These are phyloP conservation scores for Plumapathes pennacea DNA, from an alignment of 92 coral and sea anemone genomes.

Conservation along the genomic window DNA sequence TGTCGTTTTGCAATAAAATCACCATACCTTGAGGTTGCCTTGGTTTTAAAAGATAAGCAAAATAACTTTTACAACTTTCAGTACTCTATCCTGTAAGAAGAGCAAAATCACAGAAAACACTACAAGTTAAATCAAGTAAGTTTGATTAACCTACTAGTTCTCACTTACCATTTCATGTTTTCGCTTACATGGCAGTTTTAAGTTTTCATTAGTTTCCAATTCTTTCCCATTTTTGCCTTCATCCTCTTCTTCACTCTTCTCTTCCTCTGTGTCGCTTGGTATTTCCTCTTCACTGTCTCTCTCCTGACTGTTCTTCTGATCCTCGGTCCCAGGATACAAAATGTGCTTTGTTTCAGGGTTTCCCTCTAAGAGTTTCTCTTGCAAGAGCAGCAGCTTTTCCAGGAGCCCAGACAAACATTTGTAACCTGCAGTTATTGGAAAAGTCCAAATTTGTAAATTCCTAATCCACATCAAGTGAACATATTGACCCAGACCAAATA, in stretches of 20 bases:
- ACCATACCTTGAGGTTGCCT: constrained; percentile 65
- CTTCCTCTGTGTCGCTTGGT: constrained; percentile 81
- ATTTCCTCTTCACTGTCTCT: constrained; percentile 78
- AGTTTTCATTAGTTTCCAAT: constrained; percentile 5
- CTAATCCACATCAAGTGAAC: no score
- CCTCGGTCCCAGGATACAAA: constrained; percentile 36
- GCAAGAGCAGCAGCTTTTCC: constrained; percentile 64
- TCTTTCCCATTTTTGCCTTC: constrained; percentile 8
- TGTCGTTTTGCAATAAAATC: constrained; percentile 80
- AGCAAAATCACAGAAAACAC: no score
- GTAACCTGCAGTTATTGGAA: constrained; percentile 34
- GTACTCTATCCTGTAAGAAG: no score
- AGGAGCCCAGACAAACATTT: constrained; percentile 60
- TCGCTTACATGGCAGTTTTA: constrained; percentile 67
- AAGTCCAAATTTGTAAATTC: no score
- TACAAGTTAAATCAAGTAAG: no score
- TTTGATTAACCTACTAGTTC: neutral
- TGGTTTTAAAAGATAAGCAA: no score
- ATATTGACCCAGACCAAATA: neutral
- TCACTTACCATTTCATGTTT: constrained; percentile 69
- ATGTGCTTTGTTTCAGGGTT: constrained; percentile 72
- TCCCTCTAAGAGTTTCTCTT: constrained; percentile 75
- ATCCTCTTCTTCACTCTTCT: constrained; percentile 41
- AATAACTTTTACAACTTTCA: no score
- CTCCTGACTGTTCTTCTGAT: constrained; percentile 7